Base-by-base conservation (phyloP, 2,888 invertebrate species). In the Halocaridina rubra region DNA sequence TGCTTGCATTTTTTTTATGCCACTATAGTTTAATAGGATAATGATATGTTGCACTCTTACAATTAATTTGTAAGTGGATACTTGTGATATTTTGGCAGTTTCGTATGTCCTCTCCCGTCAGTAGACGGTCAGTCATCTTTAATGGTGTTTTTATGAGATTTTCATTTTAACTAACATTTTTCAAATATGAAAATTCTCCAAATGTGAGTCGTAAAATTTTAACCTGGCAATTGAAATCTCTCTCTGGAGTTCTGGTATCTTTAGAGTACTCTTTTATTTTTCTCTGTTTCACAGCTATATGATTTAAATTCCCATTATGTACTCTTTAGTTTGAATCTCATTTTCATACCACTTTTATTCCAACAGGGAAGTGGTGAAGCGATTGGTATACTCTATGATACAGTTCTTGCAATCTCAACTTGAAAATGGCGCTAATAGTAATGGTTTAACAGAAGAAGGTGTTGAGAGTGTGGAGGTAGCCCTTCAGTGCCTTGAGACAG, bases 401-500 rank as follows among this genome's bases (percentile, higher is more conserved):
- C 90, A 91, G 81, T 92, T 92, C 89, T 89, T 92, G 30, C 91
- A 91, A 80, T 91, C 92, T 72, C 91, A 92, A 89, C 90, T 91
- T 74, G 90, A 90, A 32, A 69, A 69, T 24, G 72, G 90, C 90
- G 82, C 90, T 90, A 53, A 89, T 85, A 71, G 85, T 91, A 22
- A 81, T 3, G 71, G 86, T 5, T 88, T 90, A 22, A 90, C 90
- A 78, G 90, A 91, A 59, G 93, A 93, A 87, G 91, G 91, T 30
- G 90, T 93, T 84, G 97, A 97, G 91, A 96, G 96, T 90, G 92
- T 98, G 76, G 97, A 97, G 92, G 98, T 99, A 84, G 97, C 97
- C 57, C 94, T 96, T 89, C 98, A 98, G 92, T 98, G 98, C 91
- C 92, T 98, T 89, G 97, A 98, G 91, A 95, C 96, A 72, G 96